Base-by-base conservation (phyloP, 2,113 vertebrate genomes). In the Phoxinus phoxinus region DNA sequence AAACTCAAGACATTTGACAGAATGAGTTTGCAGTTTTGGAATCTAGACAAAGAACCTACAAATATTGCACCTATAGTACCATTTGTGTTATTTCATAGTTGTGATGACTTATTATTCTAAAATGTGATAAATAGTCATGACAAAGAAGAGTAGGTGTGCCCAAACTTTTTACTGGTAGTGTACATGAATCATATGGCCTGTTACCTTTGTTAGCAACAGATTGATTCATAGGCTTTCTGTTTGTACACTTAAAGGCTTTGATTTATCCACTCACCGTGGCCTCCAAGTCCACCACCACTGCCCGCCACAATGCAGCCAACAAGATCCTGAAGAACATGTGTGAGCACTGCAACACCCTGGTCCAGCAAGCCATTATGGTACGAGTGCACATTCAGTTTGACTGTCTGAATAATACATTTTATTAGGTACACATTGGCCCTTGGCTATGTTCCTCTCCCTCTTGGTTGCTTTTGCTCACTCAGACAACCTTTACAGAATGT, bases 311-410 rank as follows among this genome's bases (percentile, higher is more conserved):
- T 0, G 97, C 98, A 21, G 98, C 98, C 41, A 99, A 99, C 94
- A 99, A 99, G 93, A 99, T 99, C 87, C 89, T 99, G 93, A 99
- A 99, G 93, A 99, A 99, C 92, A 99, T 99, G 98, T 99, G 98
- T 86, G 98, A 99, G 89, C 98, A 99, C 92, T 99, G 98, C 85
- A 99, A 99, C 94, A 97, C 97, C 0, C 93, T 99, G 89, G 98
- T 99, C 19, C 97, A 99, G 91, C 98, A 99, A 91, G 98, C 98
- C 89, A 97, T 99, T 95, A 98, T 99, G 98, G 98, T 99, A 94
- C 87, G 94, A 90, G 2, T 23, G 17, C 51, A 83, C 59, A 48
- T 76, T 63, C n/a, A n/a, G 32, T 32, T 74, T 25, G 10, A 46
- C 37, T 25, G 37, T 19, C 37, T 25, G 8, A 59, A n/a, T 23